Conservation (phyloP, 2,797 vertebrate species). For the Galaxias olidus region DNA sequence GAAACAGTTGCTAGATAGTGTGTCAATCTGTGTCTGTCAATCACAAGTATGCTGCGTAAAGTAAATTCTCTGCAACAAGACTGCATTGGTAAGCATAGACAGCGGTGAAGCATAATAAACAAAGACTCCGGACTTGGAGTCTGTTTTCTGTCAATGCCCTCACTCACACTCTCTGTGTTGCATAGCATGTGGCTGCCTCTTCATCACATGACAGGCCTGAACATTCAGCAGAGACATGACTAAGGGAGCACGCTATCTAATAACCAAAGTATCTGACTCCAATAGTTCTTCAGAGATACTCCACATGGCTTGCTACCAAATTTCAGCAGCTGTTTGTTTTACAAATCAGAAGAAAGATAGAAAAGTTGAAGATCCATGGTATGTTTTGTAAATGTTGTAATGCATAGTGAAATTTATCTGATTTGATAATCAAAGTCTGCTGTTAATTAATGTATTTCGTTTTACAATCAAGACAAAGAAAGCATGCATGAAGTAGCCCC, state of each 20-base stretch:
- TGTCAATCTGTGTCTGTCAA: slow-evolving; percentile 37
- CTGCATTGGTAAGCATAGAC: slow-evolving; percentile 58
- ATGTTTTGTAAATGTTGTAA: no score
- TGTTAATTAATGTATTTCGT: no score
- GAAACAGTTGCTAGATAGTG: neutral
- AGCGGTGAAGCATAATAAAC: slow-evolving; percentile 59
- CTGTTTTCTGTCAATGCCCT: slow-evolving; percentile 61
- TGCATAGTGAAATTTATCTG: no score
- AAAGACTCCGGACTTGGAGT: slow-evolving; percentile 53
- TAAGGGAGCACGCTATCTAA: slow-evolving; percentile 30
- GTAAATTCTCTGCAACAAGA: slow-evolving; percentile 42
- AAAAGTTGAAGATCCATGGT: no score
- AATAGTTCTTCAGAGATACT: slow-evolving; percentile 20
- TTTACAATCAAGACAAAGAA: no score
- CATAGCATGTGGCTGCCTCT: slow-evolving; percentile 66
- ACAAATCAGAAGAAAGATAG: no score
- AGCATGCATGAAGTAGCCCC: no score
- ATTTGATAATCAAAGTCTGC: no score
- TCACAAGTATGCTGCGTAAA: neutral
- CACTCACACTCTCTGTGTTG: slow-evolving; percentile 34
- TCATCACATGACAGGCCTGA: slow-evolving; percentile 68
- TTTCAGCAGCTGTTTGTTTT: no score
- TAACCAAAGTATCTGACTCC: slow-evolving; percentile 4
- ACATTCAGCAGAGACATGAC: slow-evolving; percentile 47
- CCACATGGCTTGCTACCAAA: neutral